phyloP scores from a whole-genome alignment of 2,113 vertebrate genomes.

The Mystacornis crossleyi region DNA sequence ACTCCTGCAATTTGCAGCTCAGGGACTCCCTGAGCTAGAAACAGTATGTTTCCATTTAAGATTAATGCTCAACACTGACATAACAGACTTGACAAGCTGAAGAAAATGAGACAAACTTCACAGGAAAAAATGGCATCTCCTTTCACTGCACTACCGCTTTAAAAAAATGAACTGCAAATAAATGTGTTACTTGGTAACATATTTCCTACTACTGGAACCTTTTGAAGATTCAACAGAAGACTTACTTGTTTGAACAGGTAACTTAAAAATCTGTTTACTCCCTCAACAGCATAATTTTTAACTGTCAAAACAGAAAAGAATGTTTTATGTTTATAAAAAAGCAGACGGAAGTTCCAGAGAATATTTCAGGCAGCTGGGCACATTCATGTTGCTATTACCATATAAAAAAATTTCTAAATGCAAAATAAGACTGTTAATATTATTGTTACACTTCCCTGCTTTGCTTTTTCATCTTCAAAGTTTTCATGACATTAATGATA shows the following conservation, averaged over 20 bases:
- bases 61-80: background rate
- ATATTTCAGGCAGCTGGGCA: constrained; percentile 36
- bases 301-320: constrained; percentile 60
- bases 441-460: background rate
- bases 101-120: constrained; percentile 20
- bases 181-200: background rate
- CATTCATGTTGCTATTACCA: background rate
- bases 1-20: background rate
- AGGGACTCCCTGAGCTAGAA: constrained; percentile 21
- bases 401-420: background rate
- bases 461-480: background rate
- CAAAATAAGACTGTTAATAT: background rate
- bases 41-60: background rate
- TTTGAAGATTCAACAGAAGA: constrained; percentile 56
- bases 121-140: background rate
- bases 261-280: constrained; percentile 63
- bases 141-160: background rate
- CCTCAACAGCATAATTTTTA: constrained; percentile 38
- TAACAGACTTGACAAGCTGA: constrained; percentile 31
- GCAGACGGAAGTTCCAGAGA: constrained; percentile 33
- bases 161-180: constrained; percentile 41
- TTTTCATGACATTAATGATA: background rate
- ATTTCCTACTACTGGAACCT: constrained; percentile 39
- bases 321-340: constrained; percentile 45
- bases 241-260: constrained; percentile 62